Percentiles rank a stretch among this genome's conserved stretches.
Conservation (phyloP, 2,888 invertebrate species). For the Uloborus plumipes region DNA sequence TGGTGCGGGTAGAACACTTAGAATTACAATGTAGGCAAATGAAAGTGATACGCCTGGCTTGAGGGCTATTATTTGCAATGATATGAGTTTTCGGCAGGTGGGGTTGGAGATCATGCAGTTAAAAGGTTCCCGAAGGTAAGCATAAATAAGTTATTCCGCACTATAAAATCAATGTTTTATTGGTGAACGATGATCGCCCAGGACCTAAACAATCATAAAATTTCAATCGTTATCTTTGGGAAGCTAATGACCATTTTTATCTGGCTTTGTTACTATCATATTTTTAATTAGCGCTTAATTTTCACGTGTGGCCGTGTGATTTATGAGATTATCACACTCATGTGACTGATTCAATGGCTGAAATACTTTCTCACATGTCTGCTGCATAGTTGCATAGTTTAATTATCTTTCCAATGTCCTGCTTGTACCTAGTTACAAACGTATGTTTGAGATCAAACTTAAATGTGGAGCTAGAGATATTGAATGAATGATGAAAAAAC, state of each 20-base stretch:
- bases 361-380: too few relatives aligned
- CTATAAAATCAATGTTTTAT: constrained; percentile 40
- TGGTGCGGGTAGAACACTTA: constrained; percentile 16
- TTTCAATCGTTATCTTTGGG: constrained; percentile 27
- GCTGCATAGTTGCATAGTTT: too few relatives aligned
- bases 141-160: background rate
- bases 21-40: constrained; percentile 31
- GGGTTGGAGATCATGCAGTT: constrained; percentile 13
- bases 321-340: too few relatives aligned
- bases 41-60: constrained; percentile 20
- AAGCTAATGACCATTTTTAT: background rate
- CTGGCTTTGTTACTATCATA: too few relatives aligned
- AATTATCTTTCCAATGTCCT: too few relatives aligned
- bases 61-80: constrained; percentile 18
- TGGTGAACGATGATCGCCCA: constrained; percentile 11
- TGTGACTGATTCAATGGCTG: too few relatives aligned
- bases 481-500: too few relatives aligned
- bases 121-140: constrained; percentile 7
- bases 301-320: too few relatives aligned
- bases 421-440: too few relatives aligned
- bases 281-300: too few relatives aligned
- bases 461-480: too few relatives aligned
- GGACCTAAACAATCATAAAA: constrained; percentile 28
- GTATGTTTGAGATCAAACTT: too few relatives aligned
- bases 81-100: constrained; percentile 5